Percentiles rank a stretch among this genome's conserved stretches.
phyloP scores from a whole-genome alignment of 2,888 invertebrate genomes.

The Lasioglossum figueresi region DNA sequence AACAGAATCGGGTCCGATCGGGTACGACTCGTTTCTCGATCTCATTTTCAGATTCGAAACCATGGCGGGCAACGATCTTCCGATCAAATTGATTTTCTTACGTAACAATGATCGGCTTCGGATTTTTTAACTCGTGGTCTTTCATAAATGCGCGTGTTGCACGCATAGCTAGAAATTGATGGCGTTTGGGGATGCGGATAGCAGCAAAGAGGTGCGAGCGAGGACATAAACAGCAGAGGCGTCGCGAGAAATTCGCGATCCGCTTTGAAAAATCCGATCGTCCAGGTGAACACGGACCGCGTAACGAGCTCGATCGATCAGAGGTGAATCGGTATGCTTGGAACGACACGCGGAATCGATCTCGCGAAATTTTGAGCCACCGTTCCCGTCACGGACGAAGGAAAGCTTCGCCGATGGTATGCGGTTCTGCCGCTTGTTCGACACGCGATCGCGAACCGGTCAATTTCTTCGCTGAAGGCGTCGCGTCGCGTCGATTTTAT shows the following conservation, averaged over 20 bases:
- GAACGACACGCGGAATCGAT: constrained; percentile 13
- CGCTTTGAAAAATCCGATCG: constrained; percentile 14
- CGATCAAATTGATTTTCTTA: background rate
- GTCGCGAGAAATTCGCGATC: constrained; percentile 37
- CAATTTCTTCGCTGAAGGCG: constrained; percentile 31
- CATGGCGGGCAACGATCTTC: background rate
- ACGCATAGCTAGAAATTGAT: too few relatives aligned
- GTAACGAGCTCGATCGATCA: constrained; percentile 11
- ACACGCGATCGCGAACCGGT: constrained; percentile 24
- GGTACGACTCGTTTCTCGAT: background rate
- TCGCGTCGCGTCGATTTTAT: constrained; percentile 27
- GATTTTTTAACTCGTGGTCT: too few relatives aligned
- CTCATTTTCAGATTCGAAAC: constrained; percentile 21
- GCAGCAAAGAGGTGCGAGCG: background rate
- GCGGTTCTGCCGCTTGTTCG: constrained; percentile 19
- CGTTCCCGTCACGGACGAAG: background rate
- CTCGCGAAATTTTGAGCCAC: constrained; percentile 33
- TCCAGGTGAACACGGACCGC: background rate
- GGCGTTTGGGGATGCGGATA: background rate
- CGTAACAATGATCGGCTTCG: too few relatives aligned
- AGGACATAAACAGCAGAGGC: background rate
- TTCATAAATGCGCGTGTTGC: too few relatives aligned
- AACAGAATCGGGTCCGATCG: constrained; percentile 19
- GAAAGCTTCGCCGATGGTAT: constrained; percentile 22
- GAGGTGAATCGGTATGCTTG: constrained; percentile 8